Evolutionary conservation across 2,113 vertebrate genomes (phyloP).

Genomic region (Scolopax mira): DNA sequence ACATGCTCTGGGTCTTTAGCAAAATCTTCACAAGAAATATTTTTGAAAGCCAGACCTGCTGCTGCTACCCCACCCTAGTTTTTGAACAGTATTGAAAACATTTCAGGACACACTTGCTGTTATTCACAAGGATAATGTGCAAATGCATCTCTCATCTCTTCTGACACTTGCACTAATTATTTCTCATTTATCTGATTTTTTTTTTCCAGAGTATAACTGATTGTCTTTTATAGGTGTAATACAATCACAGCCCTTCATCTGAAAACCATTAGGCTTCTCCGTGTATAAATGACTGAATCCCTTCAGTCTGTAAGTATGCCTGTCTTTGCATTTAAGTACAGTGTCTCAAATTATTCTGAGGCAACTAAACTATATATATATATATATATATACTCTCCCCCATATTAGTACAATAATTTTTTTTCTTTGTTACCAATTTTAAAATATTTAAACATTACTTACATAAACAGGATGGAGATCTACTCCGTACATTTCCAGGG

Average conservation of each 20-base stretch:
- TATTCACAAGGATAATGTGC: not conserved
- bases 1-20: not conserved
- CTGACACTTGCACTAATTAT: not conserved
- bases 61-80: not conserved
- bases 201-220: conserved; percentile 30
- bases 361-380: not conserved
- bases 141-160: not conserved
- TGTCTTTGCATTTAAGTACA: not conserved
- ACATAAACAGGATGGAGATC: conserved; percentile 91
- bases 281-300: not conserved
- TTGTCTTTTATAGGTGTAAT: conserved; percentile 4
- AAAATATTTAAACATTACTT: conserved; percentile 70
- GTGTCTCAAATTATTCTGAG: not conserved
- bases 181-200: not conserved
- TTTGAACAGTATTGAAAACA: not conserved
- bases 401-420: not conserved
- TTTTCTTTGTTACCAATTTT: not conserved
- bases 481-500: conserved; percentile 93
- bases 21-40: not conserved
- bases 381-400: not conserved
- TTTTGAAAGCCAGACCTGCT: not conserved
- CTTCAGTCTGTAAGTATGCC: not conserved
- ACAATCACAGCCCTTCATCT: conserved; percentile 39
- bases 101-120: not conserved
- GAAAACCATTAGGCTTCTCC: conserved; percentile 17